Conservation (phyloP, 2,888 invertebrate genomes). For the Brenthis ino region DNA sequence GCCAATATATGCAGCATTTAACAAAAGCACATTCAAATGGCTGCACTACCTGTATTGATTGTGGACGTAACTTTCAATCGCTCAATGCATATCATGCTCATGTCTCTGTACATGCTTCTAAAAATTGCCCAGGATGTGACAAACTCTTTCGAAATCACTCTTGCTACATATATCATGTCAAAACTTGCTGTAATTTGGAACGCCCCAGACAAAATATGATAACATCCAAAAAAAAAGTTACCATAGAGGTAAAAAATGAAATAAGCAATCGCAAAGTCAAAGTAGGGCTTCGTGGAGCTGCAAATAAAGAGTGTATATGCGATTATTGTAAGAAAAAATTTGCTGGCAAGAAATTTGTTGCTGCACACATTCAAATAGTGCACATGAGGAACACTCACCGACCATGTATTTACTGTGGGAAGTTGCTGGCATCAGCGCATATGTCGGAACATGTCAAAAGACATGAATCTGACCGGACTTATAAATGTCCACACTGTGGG, state of each 20-base stretch:
- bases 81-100: conserved; percentile 60
- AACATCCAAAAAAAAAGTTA: conserved; percentile 51
- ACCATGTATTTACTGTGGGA: conserved; percentile 67
- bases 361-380: conserved; percentile 71
- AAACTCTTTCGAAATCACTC: conserved; percentile 62
- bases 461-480: conserved; percentile 50
- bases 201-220: conserved; percentile 46
- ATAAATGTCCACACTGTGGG: conserved; percentile 60
- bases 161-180: conserved; percentile 65
- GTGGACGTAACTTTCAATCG: conserved; percentile 61
- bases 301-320: conserved; percentile 60
- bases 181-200: conserved; percentile 61
- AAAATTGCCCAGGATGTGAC: conserved; percentile 64
- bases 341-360: conserved; percentile 63
- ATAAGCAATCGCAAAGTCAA: conserved; percentile 51
- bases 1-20: conserved; percentile 51
- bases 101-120: conserved; percentile 53
- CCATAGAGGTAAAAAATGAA: conserved; percentile 54
- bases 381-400: conserved; percentile 67
- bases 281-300: conserved; percentile 63
- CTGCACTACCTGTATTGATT: conserved; percentile 62
- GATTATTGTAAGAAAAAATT: conserved; percentile 70
- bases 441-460: conserved; percentile 67
- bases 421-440: conserved; percentile 63
- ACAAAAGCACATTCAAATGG: conserved; percentile 54